These are phyloP conservation scores for Lobophora halterata DNA, from an alignment of 2,888 invertebrate species.

Conservation along the genomic window DNA sequence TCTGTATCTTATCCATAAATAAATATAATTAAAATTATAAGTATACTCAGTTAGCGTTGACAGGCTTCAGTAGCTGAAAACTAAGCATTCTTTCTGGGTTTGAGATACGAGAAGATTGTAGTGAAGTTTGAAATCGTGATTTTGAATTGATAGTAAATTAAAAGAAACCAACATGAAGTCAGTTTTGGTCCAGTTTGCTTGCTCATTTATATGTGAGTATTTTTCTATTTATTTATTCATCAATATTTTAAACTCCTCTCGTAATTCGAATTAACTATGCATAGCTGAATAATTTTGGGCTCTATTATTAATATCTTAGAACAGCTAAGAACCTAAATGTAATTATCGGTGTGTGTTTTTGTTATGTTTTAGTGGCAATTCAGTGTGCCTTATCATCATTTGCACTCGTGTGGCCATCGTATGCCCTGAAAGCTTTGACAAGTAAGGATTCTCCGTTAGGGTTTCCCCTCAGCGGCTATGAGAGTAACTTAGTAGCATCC, in stretches of 20 bases:
- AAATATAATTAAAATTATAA: constrained; percentile 8
- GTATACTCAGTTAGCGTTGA: not conserved
- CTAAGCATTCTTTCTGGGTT: too few relatives aligned
- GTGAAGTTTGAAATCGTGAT: not conserved
- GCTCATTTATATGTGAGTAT: constrained; percentile 34
- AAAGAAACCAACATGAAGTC: constrained; percentile 23
- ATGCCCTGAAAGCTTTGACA: constrained; percentile 34
- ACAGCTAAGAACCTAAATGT: too few relatives aligned
- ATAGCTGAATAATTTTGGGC: too few relatives aligned
- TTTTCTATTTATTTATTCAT: not conserved
- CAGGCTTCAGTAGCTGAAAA: constrained; percentile 2
- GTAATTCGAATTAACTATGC: too few relatives aligned
- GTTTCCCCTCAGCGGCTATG: constrained; percentile 28
- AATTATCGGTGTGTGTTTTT: too few relatives aligned
- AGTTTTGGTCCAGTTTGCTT: constrained; percentile 26
- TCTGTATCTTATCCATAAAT: not conserved
- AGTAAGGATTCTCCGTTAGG: constrained; percentile 38
- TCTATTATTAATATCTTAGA: too few relatives aligned
- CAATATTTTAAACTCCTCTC: constrained; percentile 9
- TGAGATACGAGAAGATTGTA: too few relatives aligned
- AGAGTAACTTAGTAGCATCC: constrained; percentile 39
- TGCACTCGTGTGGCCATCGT: constrained; percentile 41
- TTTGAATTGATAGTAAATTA: not conserved
- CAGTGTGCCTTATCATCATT: constrained; percentile 29
- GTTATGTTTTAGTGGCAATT: constrained; percentile 35